Conservation (phyloP, 2,113 vertebrate genomes). For the Trachemys scripta region DNA sequence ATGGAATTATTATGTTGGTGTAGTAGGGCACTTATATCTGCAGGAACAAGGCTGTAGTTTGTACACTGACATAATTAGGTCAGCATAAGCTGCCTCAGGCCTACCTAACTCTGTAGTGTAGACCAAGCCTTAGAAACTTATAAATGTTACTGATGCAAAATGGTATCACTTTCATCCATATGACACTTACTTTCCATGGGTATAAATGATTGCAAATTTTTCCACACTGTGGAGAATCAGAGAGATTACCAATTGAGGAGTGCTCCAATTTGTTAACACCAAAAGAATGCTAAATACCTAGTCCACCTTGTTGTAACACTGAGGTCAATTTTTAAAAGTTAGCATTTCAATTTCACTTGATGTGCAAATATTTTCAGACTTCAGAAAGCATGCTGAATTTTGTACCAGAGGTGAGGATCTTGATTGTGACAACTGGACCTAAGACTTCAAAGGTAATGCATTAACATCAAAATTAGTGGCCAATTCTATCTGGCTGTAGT, state of each 20-base stretch:
- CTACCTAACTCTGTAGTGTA: no score
- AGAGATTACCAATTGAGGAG: background rate
- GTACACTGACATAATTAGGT: no score
- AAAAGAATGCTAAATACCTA: background rate
- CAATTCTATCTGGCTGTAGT: background rate
- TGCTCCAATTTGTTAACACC: background rate
- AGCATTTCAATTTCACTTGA: background rate
- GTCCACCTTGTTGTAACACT: background rate
- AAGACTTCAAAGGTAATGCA: background rate
- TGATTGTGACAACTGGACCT: background rate
- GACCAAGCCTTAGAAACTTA: no score
- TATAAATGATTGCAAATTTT: background rate
- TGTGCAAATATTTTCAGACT: background rate
- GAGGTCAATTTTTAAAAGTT: background rate
- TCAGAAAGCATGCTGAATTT: background rate
- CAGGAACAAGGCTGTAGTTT: no score
- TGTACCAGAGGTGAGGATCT: background rate
- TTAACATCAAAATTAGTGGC: background rate
- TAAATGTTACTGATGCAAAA: background rate
- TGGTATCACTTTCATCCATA: background rate
- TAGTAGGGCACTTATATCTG: no score
- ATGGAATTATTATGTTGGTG: no score
- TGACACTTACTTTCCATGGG: background rate
- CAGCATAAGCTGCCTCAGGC: no score
- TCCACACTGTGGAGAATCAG: background rate